These are phyloP conservation scores for Hymenochirus boettgeri DNA, from an alignment of 2,113 vertebrate species.

Conservation along the genomic window DNA sequence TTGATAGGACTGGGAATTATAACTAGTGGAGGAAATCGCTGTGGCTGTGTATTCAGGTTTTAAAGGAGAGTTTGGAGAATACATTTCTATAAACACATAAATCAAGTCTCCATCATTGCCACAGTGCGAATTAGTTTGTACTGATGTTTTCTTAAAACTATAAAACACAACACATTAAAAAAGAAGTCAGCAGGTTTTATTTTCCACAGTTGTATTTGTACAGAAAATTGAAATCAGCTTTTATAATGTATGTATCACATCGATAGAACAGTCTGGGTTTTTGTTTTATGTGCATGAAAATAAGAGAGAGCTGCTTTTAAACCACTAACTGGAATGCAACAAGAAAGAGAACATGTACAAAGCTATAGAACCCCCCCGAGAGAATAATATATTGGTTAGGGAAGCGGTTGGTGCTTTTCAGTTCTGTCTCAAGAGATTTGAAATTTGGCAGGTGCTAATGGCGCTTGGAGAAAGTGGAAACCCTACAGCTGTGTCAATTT, in stretches of 20 bases:
- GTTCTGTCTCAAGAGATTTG: constrained; percentile 28
- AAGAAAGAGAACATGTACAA: constrained; percentile 4
- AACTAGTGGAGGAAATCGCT: too few species aligned
- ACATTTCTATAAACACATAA: not conserved
- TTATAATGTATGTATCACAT: not conserved
- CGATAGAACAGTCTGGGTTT: not conserved
- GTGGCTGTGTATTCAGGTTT: too few species aligned
- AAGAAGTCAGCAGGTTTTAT: not conserved
- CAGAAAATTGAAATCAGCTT: not conserved
- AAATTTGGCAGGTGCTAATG: constrained; percentile 43
- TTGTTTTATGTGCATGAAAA: not conserved
- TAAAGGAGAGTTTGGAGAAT: too few species aligned
- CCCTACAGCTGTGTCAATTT: constrained; percentile 41
- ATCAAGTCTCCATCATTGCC: not conserved
- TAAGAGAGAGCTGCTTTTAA: not conserved
- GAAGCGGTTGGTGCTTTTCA: constrained; percentile 33
- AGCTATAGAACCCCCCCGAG: constrained; percentile 10
- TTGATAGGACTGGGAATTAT: too few species aligned
- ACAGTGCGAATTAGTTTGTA: not conserved
- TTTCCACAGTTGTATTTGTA: not conserved
- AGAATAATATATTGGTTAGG: constrained; percentile 30
- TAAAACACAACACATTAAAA: not conserved
- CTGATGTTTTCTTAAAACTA: not conserved
- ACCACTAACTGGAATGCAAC: not conserved
- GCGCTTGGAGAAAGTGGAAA: constrained; percentile 34